Evolutionary conservation across 2,797 vertebrate species (phyloP), one percentile per base, ranked within the genome.

Genomic region (Leptodactylus fallax): DNA sequence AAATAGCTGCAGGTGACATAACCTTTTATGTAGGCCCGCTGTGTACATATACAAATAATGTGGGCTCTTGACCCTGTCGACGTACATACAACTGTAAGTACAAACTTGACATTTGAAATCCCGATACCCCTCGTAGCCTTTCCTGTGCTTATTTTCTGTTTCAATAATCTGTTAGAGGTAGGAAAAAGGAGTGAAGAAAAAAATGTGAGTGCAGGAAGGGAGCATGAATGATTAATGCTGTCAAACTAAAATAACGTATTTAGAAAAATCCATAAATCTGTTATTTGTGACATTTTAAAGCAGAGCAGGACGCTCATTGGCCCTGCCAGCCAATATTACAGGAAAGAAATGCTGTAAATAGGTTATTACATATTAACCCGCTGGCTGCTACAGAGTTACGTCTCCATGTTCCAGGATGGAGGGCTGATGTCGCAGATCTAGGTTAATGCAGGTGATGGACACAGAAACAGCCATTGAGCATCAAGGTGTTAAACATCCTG

Each of bases 31-130:
- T 98, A 96, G 94, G 94, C 92, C 94, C 95, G 93, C 95, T 94
- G 96, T 97, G 96, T 96, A 96, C 95, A 95, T 96, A 98, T 96
- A 98, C 97, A 97, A 98, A 97, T 99, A 99, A 99, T 98, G 98
- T 97, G 97, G 97, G 97, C 97, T 97, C 97, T 99, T 99, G 98
- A 99, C 98, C 98, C 97, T 96, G 96, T 97, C 96, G 95, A 94
- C 93, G 96, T 94, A 95, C 96, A 96, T 95, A 95, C 94, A 96
- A 95, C 97, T 97, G 97, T 98, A 98, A 98, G 97, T 98, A 99
- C 97, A 99, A 98, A 97, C 96, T 96, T 99, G 98, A 99, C 98
- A 99, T 99, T 99, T 99, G 97, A 97, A 98, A 97, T 96, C 97
- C 90, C 97, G 97, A 98, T 98, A 96, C 97, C 90, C 96, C 97